phyloP scores from a whole-genome alignment of 2,797 vertebrate species.

The Hydrolagus colliei region DNA sequence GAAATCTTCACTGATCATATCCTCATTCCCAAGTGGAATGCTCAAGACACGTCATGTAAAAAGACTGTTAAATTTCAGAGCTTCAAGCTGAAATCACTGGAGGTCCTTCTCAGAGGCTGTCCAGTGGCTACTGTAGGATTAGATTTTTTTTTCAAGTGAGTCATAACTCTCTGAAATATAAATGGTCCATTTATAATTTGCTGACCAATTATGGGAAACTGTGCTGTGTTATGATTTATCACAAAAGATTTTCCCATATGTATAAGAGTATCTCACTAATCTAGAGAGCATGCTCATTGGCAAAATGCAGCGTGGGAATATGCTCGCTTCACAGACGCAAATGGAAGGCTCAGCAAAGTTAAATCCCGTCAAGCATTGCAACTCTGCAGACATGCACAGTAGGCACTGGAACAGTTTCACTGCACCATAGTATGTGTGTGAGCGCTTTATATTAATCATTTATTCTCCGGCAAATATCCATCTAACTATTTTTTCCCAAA shows the following conservation, averaged over 20 bases:
- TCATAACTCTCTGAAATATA: background rate
- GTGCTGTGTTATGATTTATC: constrained; percentile 25
- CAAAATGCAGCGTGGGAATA: constrained; percentile 25
- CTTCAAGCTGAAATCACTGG: background rate
- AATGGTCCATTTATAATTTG: background rate
- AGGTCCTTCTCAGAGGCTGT: background rate
- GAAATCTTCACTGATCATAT: constrained; percentile 15
- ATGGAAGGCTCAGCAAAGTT: too few species aligned
- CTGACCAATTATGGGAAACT: constrained; percentile 23
- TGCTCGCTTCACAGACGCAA: background rate
- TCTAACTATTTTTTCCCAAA: background rate
- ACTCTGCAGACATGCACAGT: background rate
- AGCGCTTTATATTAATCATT: too few species aligned
- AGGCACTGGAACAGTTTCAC: background rate
- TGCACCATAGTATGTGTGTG: too few species aligned
- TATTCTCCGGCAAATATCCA: background rate
- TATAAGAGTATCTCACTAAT: constrained; percentile 12
- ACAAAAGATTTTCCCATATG: constrained; percentile 19
- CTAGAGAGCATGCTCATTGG: constrained; percentile 8
- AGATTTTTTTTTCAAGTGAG: background rate
- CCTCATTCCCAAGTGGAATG: background rate
- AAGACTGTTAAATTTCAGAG: background rate
- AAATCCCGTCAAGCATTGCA: background rate
- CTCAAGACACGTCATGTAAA: constrained; percentile 2
- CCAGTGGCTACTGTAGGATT: background rate